Percentiles rank a stretch among this genome's conserved stretches.
Conservation (phyloP, 2,797 vertebrate genomes). For the Ceyx erithaca region DNA sequence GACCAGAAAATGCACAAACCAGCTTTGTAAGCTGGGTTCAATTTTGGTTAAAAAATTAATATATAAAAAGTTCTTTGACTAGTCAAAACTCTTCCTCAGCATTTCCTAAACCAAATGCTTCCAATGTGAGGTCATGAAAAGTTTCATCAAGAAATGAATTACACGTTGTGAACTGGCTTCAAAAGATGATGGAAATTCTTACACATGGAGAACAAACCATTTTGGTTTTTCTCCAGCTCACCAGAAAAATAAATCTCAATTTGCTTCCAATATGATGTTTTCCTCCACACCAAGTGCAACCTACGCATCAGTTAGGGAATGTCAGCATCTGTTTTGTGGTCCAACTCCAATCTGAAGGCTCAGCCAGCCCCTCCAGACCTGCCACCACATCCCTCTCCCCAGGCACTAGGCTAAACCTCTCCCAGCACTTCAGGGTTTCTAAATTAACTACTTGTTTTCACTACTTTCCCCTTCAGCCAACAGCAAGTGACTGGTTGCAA, state of each 20-base stretch:
- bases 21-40: accelerated
- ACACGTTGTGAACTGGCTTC: background rate
- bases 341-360: background rate
- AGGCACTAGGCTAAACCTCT: background rate
- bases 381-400: background rate
- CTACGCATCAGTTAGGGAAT: background rate
- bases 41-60: background rate
- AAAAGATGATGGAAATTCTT: background rate
- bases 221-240: background rate
- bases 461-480: background rate
- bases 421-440: background rate
- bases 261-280: background rate
- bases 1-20: background rate
- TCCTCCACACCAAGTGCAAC: background rate
- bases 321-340: background rate
- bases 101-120: background rate
- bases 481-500: background rate
- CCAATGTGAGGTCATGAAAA: background rate
- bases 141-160: background rate
- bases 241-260: background rate
- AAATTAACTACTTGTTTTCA: background rate
- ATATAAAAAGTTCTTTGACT: background rate
- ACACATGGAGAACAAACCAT: accelerated
- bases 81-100: background rate
- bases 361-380: background rate